Evolutionary conservation across 2,888 invertebrate species (phyloP).

Genomic region (Leistus spinibarbis): DNA sequence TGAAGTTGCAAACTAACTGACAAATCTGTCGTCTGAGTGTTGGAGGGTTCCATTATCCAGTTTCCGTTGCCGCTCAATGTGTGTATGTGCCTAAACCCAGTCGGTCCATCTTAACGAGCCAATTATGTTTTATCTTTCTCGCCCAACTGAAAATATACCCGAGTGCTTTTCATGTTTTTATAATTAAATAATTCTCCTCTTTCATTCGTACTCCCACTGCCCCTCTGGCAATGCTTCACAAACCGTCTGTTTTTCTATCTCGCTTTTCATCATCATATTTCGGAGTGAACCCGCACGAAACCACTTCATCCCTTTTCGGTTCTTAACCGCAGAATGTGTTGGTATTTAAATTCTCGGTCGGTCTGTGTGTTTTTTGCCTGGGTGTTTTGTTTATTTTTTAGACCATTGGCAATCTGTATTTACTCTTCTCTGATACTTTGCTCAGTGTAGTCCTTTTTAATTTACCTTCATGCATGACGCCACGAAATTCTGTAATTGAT

Average conservation of each 20-base stretch:
- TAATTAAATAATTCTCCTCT: constrained; percentile 7
- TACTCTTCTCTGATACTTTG: not conserved
- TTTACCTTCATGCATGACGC: not conserved
- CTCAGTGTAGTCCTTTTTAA: not conserved
- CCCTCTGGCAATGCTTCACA: not conserved
- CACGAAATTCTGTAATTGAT: no score
- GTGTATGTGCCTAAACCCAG: not conserved
- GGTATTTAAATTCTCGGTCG: not conserved
- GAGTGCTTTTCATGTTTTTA: constrained; percentile 12
- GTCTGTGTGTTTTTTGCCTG: no score
- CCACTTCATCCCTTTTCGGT: not conserved
- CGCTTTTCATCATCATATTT: not conserved
- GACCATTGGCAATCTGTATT: not conserved
- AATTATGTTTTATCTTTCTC: constrained; percentile 3
- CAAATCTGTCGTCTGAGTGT: not conserved
- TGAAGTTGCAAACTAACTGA: no score
- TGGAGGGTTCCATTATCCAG: not conserved
- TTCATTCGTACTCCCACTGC: not conserved
- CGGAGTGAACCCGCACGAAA: not conserved
- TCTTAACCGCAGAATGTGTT: not conserved
- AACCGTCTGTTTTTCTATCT: not conserved
- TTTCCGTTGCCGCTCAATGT: not conserved
- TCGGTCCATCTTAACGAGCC: constrained; percentile 1
- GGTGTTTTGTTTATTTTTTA: not conserved
- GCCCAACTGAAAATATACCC: not conserved